Evolutionary conservation across 2,797 vertebrate species (phyloP), one percentile per base, ranked within the genome.

Genomic region (Tokudaia muenninki): DNA sequence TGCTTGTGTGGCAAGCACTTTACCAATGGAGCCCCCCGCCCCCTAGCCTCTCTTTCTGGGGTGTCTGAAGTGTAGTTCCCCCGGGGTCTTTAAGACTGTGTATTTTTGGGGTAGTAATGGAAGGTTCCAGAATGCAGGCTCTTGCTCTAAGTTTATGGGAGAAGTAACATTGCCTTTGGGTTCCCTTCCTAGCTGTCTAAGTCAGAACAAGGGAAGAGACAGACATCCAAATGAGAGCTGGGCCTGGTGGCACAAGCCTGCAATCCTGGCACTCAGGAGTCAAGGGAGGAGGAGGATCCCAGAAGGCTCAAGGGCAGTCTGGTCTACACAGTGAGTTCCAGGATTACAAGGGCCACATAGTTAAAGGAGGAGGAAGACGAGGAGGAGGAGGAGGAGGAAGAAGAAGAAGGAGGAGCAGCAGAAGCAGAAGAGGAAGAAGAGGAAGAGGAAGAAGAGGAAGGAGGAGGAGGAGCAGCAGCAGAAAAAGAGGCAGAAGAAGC

Each of bases 141-240:
- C 12, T 81, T 77, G 52, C 19, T 91, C 21, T 63, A 65, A 75
- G 52, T 59, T 63, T 47, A 22, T 41, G 65, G 91, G 37, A 83
- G 87, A 91, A 7, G n/a, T 86, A 92, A 55, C 77, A 24, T 63
- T 92, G 75, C 44, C 7, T 87, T 88, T 34, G 52, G 2, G 8
- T 84, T 91, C 3, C 83, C 57, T 95, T 77, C 59, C 72, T 75
- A 94, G 44, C 77, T 75, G 7, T 87, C 78, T 47, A 75, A 16
- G 31, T 16, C 2, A 82, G 24, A 52, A 47, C n/a, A 89, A 89
- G 52, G 92, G 83, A 89, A 93, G 81, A 92, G 50, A 90, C 11
- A 94, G 79, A 96, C 90, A 96, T 81, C 94, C 34, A 81, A 10
- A 79, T 41, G 55, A 61, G 14, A 77, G 41, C 41, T 90, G 41